Conservation (phyloP, 2,888 invertebrate species). For the Cantharis rustica region DNA sequence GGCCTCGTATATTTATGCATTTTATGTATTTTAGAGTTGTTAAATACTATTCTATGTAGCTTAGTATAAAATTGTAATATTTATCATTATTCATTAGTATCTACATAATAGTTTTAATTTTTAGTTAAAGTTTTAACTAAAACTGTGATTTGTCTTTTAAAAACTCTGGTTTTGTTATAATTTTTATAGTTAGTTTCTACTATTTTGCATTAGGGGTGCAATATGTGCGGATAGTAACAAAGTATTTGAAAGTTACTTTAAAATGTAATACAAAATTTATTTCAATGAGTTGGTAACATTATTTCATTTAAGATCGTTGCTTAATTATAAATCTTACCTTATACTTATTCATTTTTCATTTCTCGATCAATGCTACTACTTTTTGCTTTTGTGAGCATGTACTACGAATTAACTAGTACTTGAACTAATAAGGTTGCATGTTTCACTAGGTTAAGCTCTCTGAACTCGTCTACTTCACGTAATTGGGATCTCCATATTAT, state of each 20-base stretch:
- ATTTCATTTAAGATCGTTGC: background rate
- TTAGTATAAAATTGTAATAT: too few relatives aligned
- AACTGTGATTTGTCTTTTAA: too few relatives aligned
- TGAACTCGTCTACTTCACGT: constrained; percentile 32
- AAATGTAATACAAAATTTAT: background rate
- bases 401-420: constrained; percentile 25
- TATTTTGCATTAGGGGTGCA: too few relatives aligned
- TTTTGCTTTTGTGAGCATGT: background rate
- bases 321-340: background rate
- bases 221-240: background rate
- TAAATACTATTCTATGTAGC: too few relatives aligned
- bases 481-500: constrained; percentile 36
- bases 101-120: too few relatives aligned
- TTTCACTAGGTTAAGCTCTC: constrained; percentile 29
- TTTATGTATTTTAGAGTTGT: too few relatives aligned
- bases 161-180: too few relatives aligned
- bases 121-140: too few relatives aligned
- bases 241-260: background rate
- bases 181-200: too few relatives aligned
- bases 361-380: background rate
- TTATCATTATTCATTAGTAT: too few relatives aligned
- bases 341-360: background rate
- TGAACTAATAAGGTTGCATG: constrained; percentile 31
- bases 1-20: too few relatives aligned
- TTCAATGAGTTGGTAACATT: background rate